These are phyloP conservation scores for Xyrichtys novacula DNA, from an alignment of 2,797 vertebrate genomes.

Conservation along the genomic window DNA sequence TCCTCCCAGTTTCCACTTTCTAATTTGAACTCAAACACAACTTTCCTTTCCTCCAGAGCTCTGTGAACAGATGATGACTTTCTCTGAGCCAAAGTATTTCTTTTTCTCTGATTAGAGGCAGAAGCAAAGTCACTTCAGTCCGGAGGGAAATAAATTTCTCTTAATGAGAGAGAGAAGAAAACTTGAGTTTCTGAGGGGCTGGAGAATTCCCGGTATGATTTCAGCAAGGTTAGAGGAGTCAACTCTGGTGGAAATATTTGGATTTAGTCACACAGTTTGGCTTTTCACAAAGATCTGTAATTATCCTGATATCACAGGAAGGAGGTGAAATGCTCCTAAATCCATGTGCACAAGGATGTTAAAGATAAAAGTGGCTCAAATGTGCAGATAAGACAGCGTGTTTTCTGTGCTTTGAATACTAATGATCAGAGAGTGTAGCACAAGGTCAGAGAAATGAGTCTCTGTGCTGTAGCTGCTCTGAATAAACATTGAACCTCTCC, in stretches of 20 bases:
- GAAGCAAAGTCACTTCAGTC: not conserved
- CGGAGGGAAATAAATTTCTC: not conserved
- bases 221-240: not conserved
- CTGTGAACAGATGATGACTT: not conserved
- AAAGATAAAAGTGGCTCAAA: not conserved
- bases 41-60: not conserved
- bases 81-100: not conserved
- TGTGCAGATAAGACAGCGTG: not conserved
- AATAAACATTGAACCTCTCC: constrained; percentile 29
- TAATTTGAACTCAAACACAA: not conserved
- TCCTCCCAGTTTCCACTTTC: not conserved
- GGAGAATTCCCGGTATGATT: not conserved
- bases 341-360: not conserved
- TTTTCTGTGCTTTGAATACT: constrained; percentile 37
- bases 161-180: not conserved
- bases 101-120: not conserved
- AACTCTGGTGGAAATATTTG: not conserved
- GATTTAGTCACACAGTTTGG: not conserved
- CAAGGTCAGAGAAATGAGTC: constrained; percentile 40
- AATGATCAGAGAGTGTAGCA: constrained; percentile 9
- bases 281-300: not conserved
- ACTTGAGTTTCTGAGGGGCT: not conserved
- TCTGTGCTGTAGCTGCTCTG: constrained; percentile 2
- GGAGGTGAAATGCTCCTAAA: not conserved
- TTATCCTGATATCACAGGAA: not conserved